Base-by-base conservation (phyloP, 2,797 vertebrate species). In the Hypotaenidia philippensis region DNA sequence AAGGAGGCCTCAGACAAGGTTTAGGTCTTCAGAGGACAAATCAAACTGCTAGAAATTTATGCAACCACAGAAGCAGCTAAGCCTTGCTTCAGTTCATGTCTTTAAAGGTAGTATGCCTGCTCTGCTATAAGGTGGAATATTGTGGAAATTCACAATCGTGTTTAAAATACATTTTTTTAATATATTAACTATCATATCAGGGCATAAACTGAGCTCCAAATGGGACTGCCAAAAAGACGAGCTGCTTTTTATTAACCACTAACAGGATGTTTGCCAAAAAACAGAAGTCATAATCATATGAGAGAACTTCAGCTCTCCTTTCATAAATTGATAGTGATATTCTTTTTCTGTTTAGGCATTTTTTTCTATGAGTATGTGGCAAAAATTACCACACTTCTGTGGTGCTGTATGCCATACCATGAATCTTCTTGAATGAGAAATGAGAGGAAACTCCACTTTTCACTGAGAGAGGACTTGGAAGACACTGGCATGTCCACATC, bases 241-340 rank as follows among this genome's bases (percentile, higher is more conserved):
- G 8, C 71, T 94, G 79, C 5, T 83, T 93, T 91, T 81, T 81
- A 69, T 94, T 94, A 93, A 69, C n/a, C 29, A 44, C 55, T 83
- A 32, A 47, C 8, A 81, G 45, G 19, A 55, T 36, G 57, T 29
- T 21, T 93, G 80, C 77, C 87, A 95, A 22, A 22, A 79, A 81
- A 1, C 80, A 91, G 83, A 89, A 94, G 74, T 80, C 57, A 90
- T 53, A 75, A 88, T 90, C 57, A 56, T 65, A 50, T 59, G 63
- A 94, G 27, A 81, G 50, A 82, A 47, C 25, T 86, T 83, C 61
- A 76, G 17, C 18, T 86, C 41, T 71, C 31, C 41, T 78, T 90
- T 68, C 9, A 0, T 81, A 81, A 88, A 75, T 26, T 53, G 44
- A 63, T 47, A 76, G 12, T 36, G 45, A 72, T 86, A 64, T 49